phyloP scores from a whole-genome alignment of 2,113 vertebrate species.

The Micromys minutus region DNA sequence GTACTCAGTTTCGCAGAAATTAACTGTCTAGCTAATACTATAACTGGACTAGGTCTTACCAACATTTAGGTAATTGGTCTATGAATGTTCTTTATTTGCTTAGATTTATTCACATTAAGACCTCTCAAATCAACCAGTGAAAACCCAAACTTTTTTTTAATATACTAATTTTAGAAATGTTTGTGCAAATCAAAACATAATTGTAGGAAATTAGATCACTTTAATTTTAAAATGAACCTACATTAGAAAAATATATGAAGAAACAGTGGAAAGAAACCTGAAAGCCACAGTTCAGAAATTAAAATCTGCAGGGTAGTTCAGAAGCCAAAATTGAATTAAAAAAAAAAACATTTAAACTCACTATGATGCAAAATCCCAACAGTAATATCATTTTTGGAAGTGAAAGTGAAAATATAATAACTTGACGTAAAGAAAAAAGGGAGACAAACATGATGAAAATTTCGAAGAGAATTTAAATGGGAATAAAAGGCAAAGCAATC shows the following conservation, averaged over 20 bases:
- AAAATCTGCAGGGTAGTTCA: background rate
- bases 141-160: background rate
- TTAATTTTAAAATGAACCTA: background rate
- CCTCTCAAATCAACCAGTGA: background rate
- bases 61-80: background rate
- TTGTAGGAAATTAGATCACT: background rate
- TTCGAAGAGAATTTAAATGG: background rate
- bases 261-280: fast-evolving
- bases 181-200: background rate
- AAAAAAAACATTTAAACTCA: background rate
- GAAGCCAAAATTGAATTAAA: background rate
- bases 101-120: background rate
- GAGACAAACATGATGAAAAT: background rate
- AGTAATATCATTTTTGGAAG: background rate
- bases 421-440: background rate
- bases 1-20: background rate
- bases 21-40: background rate
- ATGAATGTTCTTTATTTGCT: background rate
- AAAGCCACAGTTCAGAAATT: background rate
- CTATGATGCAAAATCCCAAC: background rate
- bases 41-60: background rate
- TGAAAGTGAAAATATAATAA: background rate
- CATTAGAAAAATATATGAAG: background rate
- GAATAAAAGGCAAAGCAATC: background rate
- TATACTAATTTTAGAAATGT: background rate